Evolutionary conservation across 2,888 invertebrate species (phyloP).

Genomic region (Aproaerema taeniolella): DNA sequence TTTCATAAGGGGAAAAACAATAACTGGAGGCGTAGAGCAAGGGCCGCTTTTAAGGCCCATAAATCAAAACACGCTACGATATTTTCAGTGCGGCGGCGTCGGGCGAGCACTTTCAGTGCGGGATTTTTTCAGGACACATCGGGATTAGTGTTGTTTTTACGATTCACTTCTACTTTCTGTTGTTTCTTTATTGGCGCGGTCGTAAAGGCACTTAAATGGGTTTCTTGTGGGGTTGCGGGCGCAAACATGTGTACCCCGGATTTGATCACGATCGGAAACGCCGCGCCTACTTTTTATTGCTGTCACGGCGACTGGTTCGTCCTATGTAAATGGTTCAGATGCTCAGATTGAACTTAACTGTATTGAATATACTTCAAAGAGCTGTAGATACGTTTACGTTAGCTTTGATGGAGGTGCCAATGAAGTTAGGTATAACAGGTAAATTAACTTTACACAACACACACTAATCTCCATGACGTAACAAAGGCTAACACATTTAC

Average conservation of each 20-base stretch:
- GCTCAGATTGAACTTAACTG: too few species aligned
- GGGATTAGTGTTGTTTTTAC: slow-evolving; percentile 70
- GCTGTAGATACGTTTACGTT: too few species aligned
- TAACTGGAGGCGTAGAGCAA: slow-evolving; percentile 61
- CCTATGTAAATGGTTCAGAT: too few species aligned
- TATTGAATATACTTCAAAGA: too few species aligned
- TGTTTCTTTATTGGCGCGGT: slow-evolving; percentile 49
- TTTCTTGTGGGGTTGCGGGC: slow-evolving; percentile 27
- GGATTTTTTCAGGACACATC: slow-evolving; percentile 58
- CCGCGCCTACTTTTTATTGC: too few species aligned
- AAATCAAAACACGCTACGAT: slow-evolving; percentile 69
- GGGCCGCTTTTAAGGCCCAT: slow-evolving; percentile 69
- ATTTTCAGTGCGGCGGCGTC: slow-evolving; percentile 56
- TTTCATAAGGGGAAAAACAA: slow-evolving; percentile 73
- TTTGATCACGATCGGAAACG: slow-evolving; percentile 22
- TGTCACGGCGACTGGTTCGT: too few species aligned
- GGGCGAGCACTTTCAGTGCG: slow-evolving; percentile 52
- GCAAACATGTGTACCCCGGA: slow-evolving; percentile 21
- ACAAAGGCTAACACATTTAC: too few species aligned
- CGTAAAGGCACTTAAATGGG: slow-evolving; percentile 42
- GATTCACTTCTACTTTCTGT: slow-evolving; percentile 58
- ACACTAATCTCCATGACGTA: too few species aligned
- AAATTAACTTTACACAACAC: too few species aligned
- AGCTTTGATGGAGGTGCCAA: too few species aligned
- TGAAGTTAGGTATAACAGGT: too few species aligned